Conservation (phyloP, 2,888 invertebrate species). For the Erannis defoliaria region DNA sequence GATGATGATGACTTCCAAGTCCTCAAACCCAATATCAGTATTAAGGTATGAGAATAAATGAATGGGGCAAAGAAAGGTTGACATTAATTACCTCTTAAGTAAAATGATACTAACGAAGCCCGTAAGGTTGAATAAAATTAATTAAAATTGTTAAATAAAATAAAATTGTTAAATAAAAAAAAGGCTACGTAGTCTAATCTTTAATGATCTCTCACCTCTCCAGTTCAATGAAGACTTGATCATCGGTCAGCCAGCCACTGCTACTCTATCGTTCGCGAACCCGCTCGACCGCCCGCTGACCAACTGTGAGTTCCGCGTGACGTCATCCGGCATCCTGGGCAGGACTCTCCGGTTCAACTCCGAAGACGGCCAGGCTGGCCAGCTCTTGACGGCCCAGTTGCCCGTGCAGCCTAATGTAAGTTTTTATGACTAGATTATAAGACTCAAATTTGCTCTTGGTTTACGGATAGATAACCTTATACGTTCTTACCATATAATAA, state of each 20-base stretch:
- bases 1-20: conserved; percentile 94
- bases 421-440: background rate
- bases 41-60: conserved; percentile 83
- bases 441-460: conserved; percentile 55
- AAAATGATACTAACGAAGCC: too few species aligned
- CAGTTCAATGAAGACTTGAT: conserved; percentile 88
- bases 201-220: too few species aligned
- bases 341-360: conserved; percentile 85
- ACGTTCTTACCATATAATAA: too few species aligned
- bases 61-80: too few species aligned
- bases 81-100: too few species aligned
- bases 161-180: too few species aligned
- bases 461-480: too few species aligned
- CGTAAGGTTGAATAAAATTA: too few species aligned
- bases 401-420: conserved; percentile 78
- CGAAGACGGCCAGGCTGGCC: conserved; percentile 85
- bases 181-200: too few species aligned
- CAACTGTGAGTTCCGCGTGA: conserved; percentile 89
- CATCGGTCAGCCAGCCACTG: conserved; percentile 83
- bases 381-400: conserved; percentile 82
- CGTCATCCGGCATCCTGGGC: conserved; percentile 89
- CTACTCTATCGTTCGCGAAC: conserved; percentile 89
- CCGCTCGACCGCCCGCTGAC: conserved; percentile 89
- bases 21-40: conserved; percentile 89
- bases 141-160: too few species aligned